These are phyloP conservation scores for Cynocephalus volans DNA, from an alignment of 2,113 vertebrate species.

Conservation along the genomic window DNA sequence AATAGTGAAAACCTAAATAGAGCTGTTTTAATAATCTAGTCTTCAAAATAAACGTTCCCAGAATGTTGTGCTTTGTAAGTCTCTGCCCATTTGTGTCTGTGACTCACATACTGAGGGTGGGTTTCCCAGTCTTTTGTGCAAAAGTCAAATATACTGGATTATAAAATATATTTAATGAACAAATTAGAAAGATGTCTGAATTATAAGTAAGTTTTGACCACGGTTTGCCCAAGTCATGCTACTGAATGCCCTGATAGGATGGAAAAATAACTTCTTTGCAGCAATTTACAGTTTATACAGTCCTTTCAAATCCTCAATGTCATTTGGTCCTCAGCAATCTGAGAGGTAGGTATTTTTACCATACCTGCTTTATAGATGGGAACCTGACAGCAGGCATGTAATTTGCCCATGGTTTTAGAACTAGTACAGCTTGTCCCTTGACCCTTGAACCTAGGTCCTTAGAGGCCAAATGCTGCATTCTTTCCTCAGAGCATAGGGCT, in stretches of 20 bases:
- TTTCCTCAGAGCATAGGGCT: neutral
- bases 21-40: neutral
- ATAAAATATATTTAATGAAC: slow-evolving; percentile 31
- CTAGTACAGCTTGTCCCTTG: neutral
- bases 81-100: neutral
- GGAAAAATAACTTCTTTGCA: neutral
- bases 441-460: neutral
- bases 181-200: neutral
- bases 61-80: neutral
- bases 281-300: neutral
- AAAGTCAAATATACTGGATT: slow-evolving; percentile 28
- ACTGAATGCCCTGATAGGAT: neutral
- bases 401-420: neutral
- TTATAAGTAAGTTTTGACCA: neutral
- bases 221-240: neutral
- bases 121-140: neutral
- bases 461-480: neutral
- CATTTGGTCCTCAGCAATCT: neutral
- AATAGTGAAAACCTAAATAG: slow-evolving; percentile 23
- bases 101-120: neutral
- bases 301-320: neutral
- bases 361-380: neutral
- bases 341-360: neutral
- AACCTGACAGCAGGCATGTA: neutral
- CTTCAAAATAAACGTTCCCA: slow-evolving; percentile 10